phyloP scores from a whole-genome alignment of 2,797 vertebrate genomes.

The Nothura maculosa region DNA sequence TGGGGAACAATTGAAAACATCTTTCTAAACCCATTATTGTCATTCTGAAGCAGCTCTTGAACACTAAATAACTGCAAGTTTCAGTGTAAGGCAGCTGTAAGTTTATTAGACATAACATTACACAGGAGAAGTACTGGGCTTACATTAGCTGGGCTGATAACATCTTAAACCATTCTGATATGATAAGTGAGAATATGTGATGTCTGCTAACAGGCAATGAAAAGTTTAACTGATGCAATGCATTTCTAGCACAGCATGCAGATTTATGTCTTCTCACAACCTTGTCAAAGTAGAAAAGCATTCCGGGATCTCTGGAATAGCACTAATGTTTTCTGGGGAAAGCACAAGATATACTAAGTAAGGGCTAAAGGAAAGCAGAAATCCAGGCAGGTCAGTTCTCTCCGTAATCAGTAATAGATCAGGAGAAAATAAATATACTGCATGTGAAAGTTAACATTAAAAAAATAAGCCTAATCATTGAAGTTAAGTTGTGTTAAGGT shows the following conservation, averaged over 20 bases:
- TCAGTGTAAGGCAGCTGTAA: slow-evolving; percentile 45
- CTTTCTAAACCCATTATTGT: slow-evolving; percentile 64
- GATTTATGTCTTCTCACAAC: not conserved
- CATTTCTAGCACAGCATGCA: not conserved
- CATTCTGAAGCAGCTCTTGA: slow-evolving; percentile 61
- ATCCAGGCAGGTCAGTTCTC: not conserved
- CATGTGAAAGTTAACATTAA: not conserved
- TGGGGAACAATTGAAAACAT: slow-evolving; percentile 75
- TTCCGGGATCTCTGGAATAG: not conserved
- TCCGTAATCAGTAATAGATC: not conserved
- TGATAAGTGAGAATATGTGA: slow-evolving; percentile 48
- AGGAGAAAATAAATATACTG: not conserved
- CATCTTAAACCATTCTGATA: slow-evolving; percentile 50
- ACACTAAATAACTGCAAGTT: slow-evolving; percentile 52
- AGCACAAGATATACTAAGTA: not conserved
- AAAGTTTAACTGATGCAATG: not conserved
- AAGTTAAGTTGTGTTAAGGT: not conserved
- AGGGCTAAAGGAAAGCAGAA: not conserved
- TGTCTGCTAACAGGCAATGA: slow-evolving; percentile 62
- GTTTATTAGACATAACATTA: slow-evolving; percentile 14
- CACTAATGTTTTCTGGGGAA: not conserved
- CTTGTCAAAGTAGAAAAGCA: not conserved
- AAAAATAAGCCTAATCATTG: not conserved
- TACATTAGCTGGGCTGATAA: slow-evolving; percentile 66
- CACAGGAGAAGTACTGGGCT: slow-evolving; percentile 18